These are phyloP conservation scores for Cygnus olor DNA, from an alignment of 2,797 vertebrate species.

Conservation along the genomic window DNA sequence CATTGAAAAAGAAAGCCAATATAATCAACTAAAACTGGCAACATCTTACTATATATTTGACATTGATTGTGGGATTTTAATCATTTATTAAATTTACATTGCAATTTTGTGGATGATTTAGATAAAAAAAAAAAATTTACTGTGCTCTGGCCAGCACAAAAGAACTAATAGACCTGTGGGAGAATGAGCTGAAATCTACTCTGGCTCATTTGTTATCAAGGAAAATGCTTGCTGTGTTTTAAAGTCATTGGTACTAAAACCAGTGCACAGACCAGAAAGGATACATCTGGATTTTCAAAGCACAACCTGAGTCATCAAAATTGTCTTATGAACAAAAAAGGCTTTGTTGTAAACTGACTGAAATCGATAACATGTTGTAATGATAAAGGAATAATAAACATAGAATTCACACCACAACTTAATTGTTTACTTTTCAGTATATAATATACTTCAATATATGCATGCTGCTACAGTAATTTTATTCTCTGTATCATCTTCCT, in stretches of 20 bases:
- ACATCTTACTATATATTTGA: neutral
- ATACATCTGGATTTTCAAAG: neutral
- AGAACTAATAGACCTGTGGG: neutral
- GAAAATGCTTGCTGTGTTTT: neutral
- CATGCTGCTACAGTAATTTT: neutral
- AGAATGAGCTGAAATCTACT: neutral
- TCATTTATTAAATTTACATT: conserved; percentile 9
- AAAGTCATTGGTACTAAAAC: neutral
- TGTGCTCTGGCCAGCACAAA: neutral
- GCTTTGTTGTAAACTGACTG: neutral
- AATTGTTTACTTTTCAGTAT: neutral
- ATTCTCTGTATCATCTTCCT: neutral
- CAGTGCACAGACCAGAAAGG: neutral
- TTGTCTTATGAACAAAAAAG: neutral
- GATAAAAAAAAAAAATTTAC: neutral
- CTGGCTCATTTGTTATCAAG: neutral
- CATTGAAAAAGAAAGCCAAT: neutral
- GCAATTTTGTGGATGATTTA: neutral
- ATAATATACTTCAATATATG: neutral
- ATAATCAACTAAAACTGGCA: neutral
- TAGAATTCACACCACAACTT: neutral
- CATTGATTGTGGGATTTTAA: neutral
- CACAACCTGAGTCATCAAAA: neutral
- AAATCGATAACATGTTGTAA: neutral
- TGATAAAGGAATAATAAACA: neutral